These are phyloP conservation scores for Drosophila subquinaria DNA, from an alignment of 2,888 invertebrate species.

Conservation along the genomic window DNA sequence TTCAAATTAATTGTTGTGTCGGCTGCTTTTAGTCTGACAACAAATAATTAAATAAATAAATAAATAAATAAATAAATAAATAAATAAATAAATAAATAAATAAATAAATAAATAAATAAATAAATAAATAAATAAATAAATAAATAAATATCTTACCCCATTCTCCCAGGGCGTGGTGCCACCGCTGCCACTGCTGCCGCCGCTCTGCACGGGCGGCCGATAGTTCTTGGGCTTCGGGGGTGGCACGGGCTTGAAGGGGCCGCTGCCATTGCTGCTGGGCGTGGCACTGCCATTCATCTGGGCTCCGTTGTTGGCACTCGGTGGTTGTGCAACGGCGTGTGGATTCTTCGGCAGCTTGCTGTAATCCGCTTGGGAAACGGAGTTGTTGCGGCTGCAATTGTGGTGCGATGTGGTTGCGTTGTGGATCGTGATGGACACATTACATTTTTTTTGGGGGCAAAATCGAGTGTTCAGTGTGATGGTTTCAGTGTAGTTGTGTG, in stretches of 20 bases:
- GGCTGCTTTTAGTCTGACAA: too few species aligned
- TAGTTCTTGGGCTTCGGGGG: conserved; percentile 97
- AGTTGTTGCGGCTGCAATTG: conserved; percentile 87
- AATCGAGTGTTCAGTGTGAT: conserved; percentile 14
- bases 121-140: too few species aligned
- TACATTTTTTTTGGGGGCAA: background rate
- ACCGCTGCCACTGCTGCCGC: conserved; percentile 74
- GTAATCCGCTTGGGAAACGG: conserved; percentile 88
- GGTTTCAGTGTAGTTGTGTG: conserved; percentile 26
- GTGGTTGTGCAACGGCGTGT: conserved; percentile 78
- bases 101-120: too few species aligned
- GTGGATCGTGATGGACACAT: conserved; percentile 36
- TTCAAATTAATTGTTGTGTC: too few species aligned
- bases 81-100: too few species aligned
- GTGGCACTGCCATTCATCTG: conserved; percentile 73
- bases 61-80: too few species aligned
- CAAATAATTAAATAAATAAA: too few species aligned
- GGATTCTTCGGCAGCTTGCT: conserved; percentile 85
- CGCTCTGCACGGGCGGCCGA: conserved; percentile 89
- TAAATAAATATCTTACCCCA: conserved; percentile 83
- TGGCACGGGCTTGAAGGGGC: conserved; percentile 94
- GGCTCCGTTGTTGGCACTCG: conserved; percentile 81
- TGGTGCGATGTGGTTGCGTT: conserved; percentile 32
- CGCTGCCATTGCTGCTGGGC: conserved; percentile 81
- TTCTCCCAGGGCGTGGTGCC: conserved; percentile 86